Percentiles rank a stretch among this genome's conserved stretches.
Evolutionary conservation across 2,888 invertebrate species (phyloP).

Genomic region (Nephrotoma flavescens): DNA sequence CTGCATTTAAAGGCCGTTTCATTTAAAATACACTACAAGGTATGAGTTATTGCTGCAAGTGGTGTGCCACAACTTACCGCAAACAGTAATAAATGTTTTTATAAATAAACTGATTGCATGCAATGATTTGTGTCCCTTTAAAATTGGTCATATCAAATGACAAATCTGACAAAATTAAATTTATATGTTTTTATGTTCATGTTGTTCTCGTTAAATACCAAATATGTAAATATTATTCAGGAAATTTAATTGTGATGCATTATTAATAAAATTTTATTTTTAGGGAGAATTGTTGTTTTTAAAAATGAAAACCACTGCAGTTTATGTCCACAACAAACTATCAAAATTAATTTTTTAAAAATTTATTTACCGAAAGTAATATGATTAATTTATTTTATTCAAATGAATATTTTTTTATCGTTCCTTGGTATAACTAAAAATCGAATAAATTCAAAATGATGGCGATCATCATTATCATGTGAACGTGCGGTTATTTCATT

Average conservation of each 20-base stretch:
- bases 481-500: neutral
- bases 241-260: neutral
- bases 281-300: neutral
- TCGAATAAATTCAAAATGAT: neutral
- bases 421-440: neutral
- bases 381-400: neutral
- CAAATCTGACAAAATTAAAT: neutral
- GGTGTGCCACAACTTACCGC: neutral
- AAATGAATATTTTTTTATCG: neutral
- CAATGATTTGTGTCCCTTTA: neutral
- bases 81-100: neutral
- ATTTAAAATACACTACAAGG: too few species aligned
- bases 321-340: neutral
- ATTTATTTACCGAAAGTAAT: neutral
- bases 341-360: neutral
- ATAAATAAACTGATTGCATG: neutral
- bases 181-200: neutral
- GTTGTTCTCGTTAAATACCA: neutral
- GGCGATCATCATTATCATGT: neutral
- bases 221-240: neutral
- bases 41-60: too few species aligned
- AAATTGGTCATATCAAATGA: neutral
- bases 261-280: neutral
- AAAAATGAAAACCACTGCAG: neutral
- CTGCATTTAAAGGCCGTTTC: too few species aligned